These are phyloP conservation scores for Spheniscus mendiculus DNA, from an alignment of 2,113 vertebrate genomes.

Conservation along the genomic window DNA sequence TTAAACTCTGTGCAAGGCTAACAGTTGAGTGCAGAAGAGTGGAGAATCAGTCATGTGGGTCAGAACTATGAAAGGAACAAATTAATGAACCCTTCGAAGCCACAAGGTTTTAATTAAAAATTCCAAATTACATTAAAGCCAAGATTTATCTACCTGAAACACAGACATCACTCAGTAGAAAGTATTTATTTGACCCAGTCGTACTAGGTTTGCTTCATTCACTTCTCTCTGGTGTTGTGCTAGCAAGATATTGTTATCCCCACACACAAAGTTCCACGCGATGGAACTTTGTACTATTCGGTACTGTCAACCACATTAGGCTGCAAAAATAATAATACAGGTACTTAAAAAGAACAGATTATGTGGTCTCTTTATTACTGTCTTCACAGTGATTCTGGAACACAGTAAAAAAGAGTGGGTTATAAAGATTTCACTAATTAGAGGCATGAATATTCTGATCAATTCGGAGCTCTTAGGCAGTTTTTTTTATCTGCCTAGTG, in stretches of 20 bases:
- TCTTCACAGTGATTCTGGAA: background rate
- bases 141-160: background rate
- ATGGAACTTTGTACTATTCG: too few species aligned
- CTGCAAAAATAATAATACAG: background rate
- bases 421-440: slow-evolving; percentile 21
- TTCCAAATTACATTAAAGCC: background rate
- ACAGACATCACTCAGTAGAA: background rate
- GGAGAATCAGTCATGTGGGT: background rate
- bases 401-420: background rate
- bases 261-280: background rate
- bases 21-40: background rate
- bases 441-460: slow-evolving; percentile 29
- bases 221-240: background rate
- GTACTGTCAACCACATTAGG: background rate
- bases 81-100: background rate
- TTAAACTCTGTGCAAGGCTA: background rate
- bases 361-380: background rate
- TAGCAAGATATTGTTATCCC: background rate
- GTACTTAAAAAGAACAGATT: background rate
- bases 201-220: background rate
- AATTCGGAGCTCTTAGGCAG: background rate
- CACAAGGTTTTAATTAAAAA: slow-evolving; percentile 19
- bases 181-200: background rate
- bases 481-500: slow-evolving; percentile 30
- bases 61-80: background rate